A percentile compares a stretch with the other conserved stretches of the same genome.
phyloP scores from a whole-genome alignment of 2,113 vertebrate genomes.

The Steatornis caripensis region DNA sequence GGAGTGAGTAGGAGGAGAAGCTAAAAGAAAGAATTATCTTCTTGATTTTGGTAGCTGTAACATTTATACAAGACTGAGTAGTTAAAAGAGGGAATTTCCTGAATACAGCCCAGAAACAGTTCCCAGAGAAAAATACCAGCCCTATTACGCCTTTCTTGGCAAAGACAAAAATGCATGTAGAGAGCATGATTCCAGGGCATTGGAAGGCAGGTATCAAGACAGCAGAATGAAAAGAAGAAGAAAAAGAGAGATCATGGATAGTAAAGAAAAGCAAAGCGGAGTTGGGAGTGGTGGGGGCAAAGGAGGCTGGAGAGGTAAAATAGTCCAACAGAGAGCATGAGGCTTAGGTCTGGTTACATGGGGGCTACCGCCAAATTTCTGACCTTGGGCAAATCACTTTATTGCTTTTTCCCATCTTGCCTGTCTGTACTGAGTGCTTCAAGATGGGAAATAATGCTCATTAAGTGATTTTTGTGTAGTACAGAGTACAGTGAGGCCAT shows the following conservation, averaged over 20 bases:
- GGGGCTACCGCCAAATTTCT: neutral
- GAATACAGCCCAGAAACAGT: neutral
- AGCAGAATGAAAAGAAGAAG: neutral
- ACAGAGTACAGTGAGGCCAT: neutral
- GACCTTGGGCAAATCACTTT: neutral
- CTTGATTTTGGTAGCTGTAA: neutral
- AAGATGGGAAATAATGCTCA: neutral
- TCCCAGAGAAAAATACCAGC: neutral
- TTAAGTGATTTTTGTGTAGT: neutral
- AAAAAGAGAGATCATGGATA: neutral
- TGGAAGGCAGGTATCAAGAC: neutral
- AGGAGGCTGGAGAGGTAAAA: neutral
- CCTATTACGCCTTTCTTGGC: neutral
- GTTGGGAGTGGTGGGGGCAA: rapidly evolving
- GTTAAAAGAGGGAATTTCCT: neutral
- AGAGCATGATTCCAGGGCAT: neutral
- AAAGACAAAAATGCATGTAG: neutral
- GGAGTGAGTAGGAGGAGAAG: neutral
- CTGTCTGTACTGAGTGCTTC: neutral
- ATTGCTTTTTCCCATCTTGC: neutral
- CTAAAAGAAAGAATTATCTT: neutral
- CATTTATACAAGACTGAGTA: neutral
- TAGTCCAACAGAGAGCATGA: neutral
- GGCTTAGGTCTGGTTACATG: neutral
- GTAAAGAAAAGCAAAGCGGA: neutral